These are phyloP conservation scores for Gadopsis bispinosus DNA, from an alignment of 2,797 vertebrate genomes.

Conservation along the genomic window DNA sequence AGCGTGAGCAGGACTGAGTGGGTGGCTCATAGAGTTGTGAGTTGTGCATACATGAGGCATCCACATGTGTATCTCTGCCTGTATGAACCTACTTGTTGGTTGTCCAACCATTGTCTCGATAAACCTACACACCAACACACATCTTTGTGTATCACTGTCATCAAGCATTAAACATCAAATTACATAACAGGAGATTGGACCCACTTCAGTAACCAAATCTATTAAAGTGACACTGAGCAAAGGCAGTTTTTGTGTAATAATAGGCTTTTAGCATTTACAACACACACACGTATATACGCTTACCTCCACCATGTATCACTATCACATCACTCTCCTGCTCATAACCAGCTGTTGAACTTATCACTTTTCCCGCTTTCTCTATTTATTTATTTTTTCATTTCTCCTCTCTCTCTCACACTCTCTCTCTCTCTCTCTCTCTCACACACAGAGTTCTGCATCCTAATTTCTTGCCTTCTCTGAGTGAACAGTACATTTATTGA, in stretches of 20 bases:
- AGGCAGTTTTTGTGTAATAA: constrained; percentile 54
- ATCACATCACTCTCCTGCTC: constrained; percentile 6
- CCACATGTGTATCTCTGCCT: background rate
- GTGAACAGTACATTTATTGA: constrained; percentile 23
- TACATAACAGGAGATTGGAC: constrained; percentile 51
- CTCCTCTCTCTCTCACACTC: background rate
- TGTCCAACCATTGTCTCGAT: constrained; percentile 13
- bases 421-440: background rate
- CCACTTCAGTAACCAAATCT: constrained; percentile 35
- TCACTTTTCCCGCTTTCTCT: background rate
- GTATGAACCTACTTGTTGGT: background rate
- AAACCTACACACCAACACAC: constrained; percentile 19
- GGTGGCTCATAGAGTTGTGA: background rate
- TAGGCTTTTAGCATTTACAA: constrained; percentile 33
- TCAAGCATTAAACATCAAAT: constrained; percentile 72
- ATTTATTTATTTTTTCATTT: constrained; percentile 5
- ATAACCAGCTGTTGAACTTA: constrained; percentile 23
- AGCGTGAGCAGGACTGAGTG: background rate
- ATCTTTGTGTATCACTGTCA: constrained; percentile 61
- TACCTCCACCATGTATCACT: background rate
- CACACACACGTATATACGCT: background rate
- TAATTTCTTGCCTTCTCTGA: background rate
- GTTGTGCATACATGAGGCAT: background rate
- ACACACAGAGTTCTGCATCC: background rate
- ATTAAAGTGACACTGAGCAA: constrained; percentile 44